Evolutionary conservation across 2,888 invertebrate species (phyloP), one percentile per base, ranked within the genome.

Genomic region (Macrophya annulata): DNA sequence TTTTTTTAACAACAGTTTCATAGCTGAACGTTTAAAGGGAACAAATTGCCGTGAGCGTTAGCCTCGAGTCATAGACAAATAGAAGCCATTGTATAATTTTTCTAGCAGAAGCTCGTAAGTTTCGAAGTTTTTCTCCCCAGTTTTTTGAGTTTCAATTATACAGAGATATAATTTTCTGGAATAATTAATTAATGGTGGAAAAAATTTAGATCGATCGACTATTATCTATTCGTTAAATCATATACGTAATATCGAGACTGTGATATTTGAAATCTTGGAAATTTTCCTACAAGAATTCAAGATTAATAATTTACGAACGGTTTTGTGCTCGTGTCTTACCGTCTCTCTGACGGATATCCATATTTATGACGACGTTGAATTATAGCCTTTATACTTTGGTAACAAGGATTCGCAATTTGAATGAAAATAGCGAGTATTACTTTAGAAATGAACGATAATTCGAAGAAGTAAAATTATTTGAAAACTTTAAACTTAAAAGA

Each of bases 311-410:
- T 71, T 40, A 71, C 37, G 71, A 71, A 62, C 31, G 31, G 43
- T 45, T 74, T 74, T 25, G 72, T 74, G n/a, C n/a, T 45, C 43
- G 43, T 45, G 45, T 74, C 72, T 74, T 31, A 45, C 43, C 21
- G 45, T 45, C 45, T 21, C 45, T 45, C 72, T 74, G 72, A 45
- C 72, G 72, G 72, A 74, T 74, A 74, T 74, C 45, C 72, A 45
- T 74, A 74, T 74, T 74, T 74, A 45, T 25, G 45, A 74, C 45
- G 72, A 74, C 72, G 72, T 74, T 74, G 72, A 74, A 45, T 43
- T 45, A 45, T 21, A n/a, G 31, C 72, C 45, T 17, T 5, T 74
- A 74, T 74, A 74, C 62, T 25, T 17, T 40, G 72, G 43, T 74
- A 74, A 74, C 40, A 45, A 31, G 72, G 45, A 74, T 74, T 74